Percentiles rank a stretch among this genome's conserved stretches.
Evolutionary conservation across 2,888 invertebrate species (phyloP).

Genomic region (Ptilodon capucinus): DNA sequence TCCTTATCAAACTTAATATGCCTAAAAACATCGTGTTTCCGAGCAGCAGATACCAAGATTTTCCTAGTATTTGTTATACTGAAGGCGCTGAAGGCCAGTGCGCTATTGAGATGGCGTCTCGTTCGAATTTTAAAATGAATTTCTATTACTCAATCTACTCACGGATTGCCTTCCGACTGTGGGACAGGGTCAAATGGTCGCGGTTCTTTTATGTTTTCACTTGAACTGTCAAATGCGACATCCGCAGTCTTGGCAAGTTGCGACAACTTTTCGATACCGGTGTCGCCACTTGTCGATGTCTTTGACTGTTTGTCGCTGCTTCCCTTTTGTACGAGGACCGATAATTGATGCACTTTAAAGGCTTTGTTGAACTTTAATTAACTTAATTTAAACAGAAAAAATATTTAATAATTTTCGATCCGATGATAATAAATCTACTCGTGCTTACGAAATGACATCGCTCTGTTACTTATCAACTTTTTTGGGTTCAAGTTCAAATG

Average conservation of each 20-base stretch:
- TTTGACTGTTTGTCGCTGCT: slow-evolving; percentile 9
- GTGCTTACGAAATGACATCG: too few relatives aligned
- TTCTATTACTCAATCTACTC: slow-evolving; percentile 29
- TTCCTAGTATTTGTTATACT: not conserved
- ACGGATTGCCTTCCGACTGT: slow-evolving; percentile 33
- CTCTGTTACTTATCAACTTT: too few relatives aligned
- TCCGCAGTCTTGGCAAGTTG: slow-evolving; percentile 35
- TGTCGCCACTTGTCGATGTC: slow-evolving; percentile 33
- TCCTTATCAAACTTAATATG: too few relatives aligned
- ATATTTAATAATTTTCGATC: too few relatives aligned
- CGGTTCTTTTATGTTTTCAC: slow-evolving; percentile 28
- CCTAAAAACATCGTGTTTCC: not conserved
- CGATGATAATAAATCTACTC: too few relatives aligned
- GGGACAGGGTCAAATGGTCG: slow-evolving; percentile 31
- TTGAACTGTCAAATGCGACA: slow-evolving; percentile 22
- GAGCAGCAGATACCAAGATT: not conserved
- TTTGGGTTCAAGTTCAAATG: not conserved
- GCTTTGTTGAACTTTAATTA: too few relatives aligned
- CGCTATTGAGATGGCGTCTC: not conserved
- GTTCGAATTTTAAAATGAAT: not conserved
- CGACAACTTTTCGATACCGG: slow-evolving; percentile 22
- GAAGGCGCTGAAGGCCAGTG: not conserved
- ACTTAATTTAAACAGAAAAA: too few relatives aligned
- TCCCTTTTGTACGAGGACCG: slow-evolving; percentile 22
- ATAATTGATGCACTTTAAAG: slow-evolving; percentile 28